These are phyloP conservation scores for roundworm (Caenorhabditis elegans) DNA, from an alignment of 1,140 invertebrate genomes.

Conservation along the genomic window WBcel235 BX284604.4:9656501-9657000, in stretches of 20 bases:
- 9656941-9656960: background rate
- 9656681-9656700: background rate
- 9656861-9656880: background rate
- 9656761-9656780: background rate
- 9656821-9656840: slow-evolving; percentile 30
- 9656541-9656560: background rate
- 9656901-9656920: background rate
- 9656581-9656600: background rate
- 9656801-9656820: background rate
- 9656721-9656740: background rate
- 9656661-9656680: slow-evolving; percentile 22
- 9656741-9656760: background rate
- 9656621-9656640: slow-evolving; percentile 6
- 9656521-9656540: background rate
- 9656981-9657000: background rate
- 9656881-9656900: background rate
- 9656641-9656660: background rate
- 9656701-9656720: background rate
- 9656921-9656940: too few species aligned
- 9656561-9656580: background rate
- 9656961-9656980: background rate
- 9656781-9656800: background rate
- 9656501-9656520: too few species aligned
- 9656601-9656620: slow-evolving; percentile 2
- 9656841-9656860: slow-evolving; percentile 27